phyloP scores from a whole-genome alignment of 2,888 invertebrate genomes.

The Nymphalis c-album region DNA sequence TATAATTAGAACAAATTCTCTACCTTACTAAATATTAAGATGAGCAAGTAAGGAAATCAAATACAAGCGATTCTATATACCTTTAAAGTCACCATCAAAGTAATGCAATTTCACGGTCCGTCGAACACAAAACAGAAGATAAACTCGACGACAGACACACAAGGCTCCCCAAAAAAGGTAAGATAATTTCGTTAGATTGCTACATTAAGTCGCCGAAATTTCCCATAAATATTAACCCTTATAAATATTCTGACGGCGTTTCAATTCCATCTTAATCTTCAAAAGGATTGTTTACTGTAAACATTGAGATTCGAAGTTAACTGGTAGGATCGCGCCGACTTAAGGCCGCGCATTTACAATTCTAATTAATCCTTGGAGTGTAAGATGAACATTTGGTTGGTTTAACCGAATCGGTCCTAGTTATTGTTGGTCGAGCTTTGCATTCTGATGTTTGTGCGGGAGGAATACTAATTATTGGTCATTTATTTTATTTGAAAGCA shows the following conservation, averaged over 20 bases:
- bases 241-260: slow-evolving; percentile 69
- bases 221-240: slow-evolving; percentile 60
- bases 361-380: slow-evolving; percentile 73
- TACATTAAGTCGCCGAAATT: slow-evolving; percentile 21
- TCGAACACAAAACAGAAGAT: slow-evolving; percentile 49
- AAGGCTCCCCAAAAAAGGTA: slow-evolving; percentile 9
- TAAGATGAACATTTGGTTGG: slow-evolving; percentile 66
- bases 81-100: slow-evolving; percentile 22
- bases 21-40: no score
- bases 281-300: slow-evolving; percentile 78
- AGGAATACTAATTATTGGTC: slow-evolving; percentile 42
- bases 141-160: slow-evolving; percentile 56
- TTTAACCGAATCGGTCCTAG: slow-evolving; percentile 61
- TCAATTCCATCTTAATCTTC: slow-evolving; percentile 73
- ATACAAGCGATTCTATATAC: slow-evolving; percentile 13
- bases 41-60: slow-evolving; percentile 25
- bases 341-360: slow-evolving; percentile 71
- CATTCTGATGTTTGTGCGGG: slow-evolving; percentile 63
- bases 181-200: slow-evolving; percentile 16
- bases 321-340: slow-evolving; percentile 65
- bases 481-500: slow-evolving; percentile 7
- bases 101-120: slow-evolving; percentile 42
- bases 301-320: slow-evolving; percentile 77
- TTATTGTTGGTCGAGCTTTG: slow-evolving; percentile 65
- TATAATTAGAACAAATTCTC: no score